A percentile compares a stretch with the other conserved stretches of the same genome.
phyloP scores from a whole-genome alignment of 2,113 vertebrate genomes.

The Nibea albiflora region DNA sequence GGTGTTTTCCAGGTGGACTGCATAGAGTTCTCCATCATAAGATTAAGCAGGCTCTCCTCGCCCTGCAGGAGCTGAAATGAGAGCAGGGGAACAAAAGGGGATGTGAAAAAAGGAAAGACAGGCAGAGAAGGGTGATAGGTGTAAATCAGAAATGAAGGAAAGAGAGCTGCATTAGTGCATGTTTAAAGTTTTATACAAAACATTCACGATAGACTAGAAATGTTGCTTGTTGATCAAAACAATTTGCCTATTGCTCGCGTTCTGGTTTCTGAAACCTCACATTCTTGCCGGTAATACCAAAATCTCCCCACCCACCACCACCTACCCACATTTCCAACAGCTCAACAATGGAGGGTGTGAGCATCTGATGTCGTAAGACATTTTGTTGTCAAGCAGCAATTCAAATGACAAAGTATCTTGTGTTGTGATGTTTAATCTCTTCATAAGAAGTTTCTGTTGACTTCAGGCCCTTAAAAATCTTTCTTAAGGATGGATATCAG shows the following conservation, averaged over 20 bases:
- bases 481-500: background rate
- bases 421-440: too few relatives aligned
- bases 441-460: background rate
- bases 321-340: slow-evolving; percentile 30
- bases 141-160: background rate
- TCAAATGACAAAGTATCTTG: background rate
- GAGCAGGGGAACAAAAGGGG: background rate
- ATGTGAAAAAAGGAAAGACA: background rate
- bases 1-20: slow-evolving; percentile 90
- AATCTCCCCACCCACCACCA: slow-evolving; percentile 36
- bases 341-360: slow-evolving; percentile 13
- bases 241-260: background rate
- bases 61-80: slow-evolving; percentile 89
- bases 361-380: slow-evolving; percentile 3
- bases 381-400: slow-evolving; percentile 7
- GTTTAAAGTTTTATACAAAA: background rate
- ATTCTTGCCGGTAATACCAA: slow-evolving; percentile 10
- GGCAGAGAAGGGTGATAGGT: background rate
- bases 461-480: background rate
- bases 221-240: background rate
- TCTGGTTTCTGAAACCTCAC: background rate
- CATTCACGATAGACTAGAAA: background rate
- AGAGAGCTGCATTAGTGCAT: background rate
- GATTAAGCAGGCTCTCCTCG: slow-evolving; percentile 94
- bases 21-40: slow-evolving; percentile 96